Base-by-base conservation (phyloP, 1,140 invertebrate genomes). In the Asobara japonica region DNA sequence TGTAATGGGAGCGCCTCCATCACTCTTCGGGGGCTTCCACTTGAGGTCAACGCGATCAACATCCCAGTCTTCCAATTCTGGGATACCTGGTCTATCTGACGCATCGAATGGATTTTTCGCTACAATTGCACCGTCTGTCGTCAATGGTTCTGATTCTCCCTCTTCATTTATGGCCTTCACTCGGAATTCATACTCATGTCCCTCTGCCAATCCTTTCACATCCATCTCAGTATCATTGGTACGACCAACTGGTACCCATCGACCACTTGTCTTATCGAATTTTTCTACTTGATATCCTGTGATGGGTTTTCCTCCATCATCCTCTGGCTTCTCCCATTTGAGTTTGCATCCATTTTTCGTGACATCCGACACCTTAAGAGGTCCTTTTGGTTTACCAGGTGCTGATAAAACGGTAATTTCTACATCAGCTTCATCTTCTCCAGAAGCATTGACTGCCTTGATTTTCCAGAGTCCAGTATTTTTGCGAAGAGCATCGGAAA, bases 141-240 rank as follows among this genome's bases (percentile, higher is more conserved):
- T 94, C 60, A 99, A 83, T 20, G 97, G 96, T 79, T 99, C 97
- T 22, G 97, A 98, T 88, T 98, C 96, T 3, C 98, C 98, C 88
- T 99, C 97, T 64, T 97, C 95, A 82, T 99, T 99, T 51, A 99
- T 91, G n/a, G 98, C 98, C 82, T 95, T 97, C 0, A 99, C 97
- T 75, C 97, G 91, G 89, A 99, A 99, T 85, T 97, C 93, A 86
- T 99, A 99, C 80, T 97, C 94, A 82, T 98, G 96, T 20, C 96
- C 96, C 84, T 97, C 96, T 80, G 94, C 92, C 51, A 99, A 89
- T 56, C 96, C 97, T 80, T 95, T 95, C 30, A 99, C 91, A 76
- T 97, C 95, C 90, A 96, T 92, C 87, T 97, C 95, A 0, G 95
- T 93, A 78, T 96, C 94, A 76, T 91, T 91, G 7, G 94, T 93